phyloP scores from a whole-genome alignment of 2,797 vertebrate genomes.

The Smutsia temminckii region DNA sequence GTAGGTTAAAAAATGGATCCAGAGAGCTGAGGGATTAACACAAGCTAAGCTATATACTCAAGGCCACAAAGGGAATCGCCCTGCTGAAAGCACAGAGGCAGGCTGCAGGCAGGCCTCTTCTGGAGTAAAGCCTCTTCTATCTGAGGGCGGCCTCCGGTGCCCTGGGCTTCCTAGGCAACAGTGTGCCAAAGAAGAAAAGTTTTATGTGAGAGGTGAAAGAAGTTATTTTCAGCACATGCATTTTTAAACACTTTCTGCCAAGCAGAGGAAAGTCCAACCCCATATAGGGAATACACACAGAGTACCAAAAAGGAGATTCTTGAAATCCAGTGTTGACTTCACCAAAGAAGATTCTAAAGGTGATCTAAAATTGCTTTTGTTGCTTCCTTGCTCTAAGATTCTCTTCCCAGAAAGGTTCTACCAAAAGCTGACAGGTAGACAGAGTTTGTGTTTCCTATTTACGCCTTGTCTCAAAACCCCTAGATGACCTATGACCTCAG shows the following conservation, averaged over 20 bases:
- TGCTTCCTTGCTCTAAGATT: slow-evolving; percentile 33
- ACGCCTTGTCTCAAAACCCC: not conserved
- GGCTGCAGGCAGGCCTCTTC: not conserved
- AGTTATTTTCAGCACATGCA: slow-evolving; percentile 47
- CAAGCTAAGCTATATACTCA: slow-evolving; percentile 34
- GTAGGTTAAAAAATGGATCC: not conserved
- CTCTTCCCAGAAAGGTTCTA: slow-evolving; percentile 38
- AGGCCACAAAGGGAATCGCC: not conserved
- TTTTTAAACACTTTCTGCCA: slow-evolving; percentile 54
- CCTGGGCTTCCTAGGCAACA: slow-evolving; percentile 22
- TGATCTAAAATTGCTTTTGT: slow-evolving; percentile 36
- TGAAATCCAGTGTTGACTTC: not conserved
- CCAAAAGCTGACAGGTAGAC: not conserved
- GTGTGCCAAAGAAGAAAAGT: slow-evolving; percentile 38
- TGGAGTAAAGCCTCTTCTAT: slow-evolving; percentile 17
- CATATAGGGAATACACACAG: not conserved
- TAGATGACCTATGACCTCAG: not conserved
- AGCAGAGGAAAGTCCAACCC: slow-evolving; percentile 23
- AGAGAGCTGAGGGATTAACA: slow-evolving; percentile 19
- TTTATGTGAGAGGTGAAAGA: slow-evolving; percentile 51
- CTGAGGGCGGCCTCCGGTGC: not conserved
- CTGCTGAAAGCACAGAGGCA: not conserved
- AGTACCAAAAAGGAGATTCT: not conserved
- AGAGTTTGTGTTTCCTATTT: slow-evolving; percentile 6
- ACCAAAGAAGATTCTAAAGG: slow-evolving; percentile 20